Conservation (phyloP, 35 echinoderm and acorn worm species). For the Anneissia japonica region DNA sequence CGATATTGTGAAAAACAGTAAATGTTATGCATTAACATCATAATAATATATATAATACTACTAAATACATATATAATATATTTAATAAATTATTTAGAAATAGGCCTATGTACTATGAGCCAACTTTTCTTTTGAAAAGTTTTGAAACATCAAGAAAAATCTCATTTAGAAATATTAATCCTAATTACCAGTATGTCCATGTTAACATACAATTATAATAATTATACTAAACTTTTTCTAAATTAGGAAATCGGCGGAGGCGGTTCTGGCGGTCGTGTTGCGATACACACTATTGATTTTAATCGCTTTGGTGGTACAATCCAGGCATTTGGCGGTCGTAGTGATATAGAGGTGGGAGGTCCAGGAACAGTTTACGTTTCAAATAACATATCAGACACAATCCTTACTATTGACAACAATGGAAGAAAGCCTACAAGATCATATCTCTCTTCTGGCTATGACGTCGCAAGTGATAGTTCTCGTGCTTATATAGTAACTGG, state of each 20-base stretch:
- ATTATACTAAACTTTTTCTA: too few species aligned
- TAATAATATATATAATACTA: too few species aligned
- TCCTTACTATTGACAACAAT: slow-evolving; percentile 49
- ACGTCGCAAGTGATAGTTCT: slow-evolving; percentile 18
- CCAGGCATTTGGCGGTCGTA: slow-evolving; percentile 53
- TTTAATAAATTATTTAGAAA: too few species aligned
- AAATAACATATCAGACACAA: slow-evolving; percentile 34
- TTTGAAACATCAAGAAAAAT: too few species aligned
- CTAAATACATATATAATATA: too few species aligned
- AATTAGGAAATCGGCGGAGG: slow-evolving; percentile 75
- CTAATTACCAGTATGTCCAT: too few species aligned
- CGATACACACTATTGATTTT: slow-evolving; percentile 33
- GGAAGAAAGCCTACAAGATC: slow-evolving; percentile 23
- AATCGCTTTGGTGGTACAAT: slow-evolving; percentile 52
- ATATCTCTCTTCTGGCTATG: slow-evolving; percentile 15
- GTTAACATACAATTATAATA: too few species aligned
- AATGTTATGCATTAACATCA: too few species aligned
- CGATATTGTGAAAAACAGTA: too few species aligned
- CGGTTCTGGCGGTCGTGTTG: slow-evolving; percentile 69
- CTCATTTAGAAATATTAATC: too few species aligned
- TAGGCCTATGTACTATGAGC: too few species aligned
- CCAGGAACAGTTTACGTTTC: slow-evolving; percentile 74
- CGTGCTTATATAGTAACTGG: neutral
- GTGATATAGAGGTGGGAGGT: slow-evolving; percentile 41
- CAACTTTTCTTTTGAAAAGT: too few species aligned